Conservation (phyloP, 2,113 vertebrate genomes). For the Eulemur rufifrons region DNA sequence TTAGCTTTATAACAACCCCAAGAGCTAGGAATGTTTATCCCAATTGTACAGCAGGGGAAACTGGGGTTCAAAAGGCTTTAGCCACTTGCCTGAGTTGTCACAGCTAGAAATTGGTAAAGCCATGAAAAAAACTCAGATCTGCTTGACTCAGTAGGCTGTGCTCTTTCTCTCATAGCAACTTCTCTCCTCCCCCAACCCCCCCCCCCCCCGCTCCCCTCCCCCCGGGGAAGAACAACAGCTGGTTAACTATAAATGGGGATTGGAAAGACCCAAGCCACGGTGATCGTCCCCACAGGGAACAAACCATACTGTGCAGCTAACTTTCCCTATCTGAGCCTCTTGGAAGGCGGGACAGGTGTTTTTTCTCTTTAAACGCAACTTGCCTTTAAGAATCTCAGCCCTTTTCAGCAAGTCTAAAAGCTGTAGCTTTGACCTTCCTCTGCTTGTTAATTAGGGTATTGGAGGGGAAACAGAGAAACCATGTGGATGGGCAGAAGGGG, state of each 20-base stretch:
- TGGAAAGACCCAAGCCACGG: background rate
- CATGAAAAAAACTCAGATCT: background rate
- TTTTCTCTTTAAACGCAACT: background rate
- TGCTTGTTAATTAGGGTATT: slow-evolving; percentile 31
- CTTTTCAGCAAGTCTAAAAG: background rate
- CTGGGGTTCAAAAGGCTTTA: background rate
- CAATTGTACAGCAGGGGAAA: background rate
- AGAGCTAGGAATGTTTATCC: background rate
- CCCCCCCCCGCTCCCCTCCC: background rate
- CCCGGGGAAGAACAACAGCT: background rate
- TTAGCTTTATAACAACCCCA: background rate
- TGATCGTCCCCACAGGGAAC: background rate
- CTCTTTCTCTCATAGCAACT: background rate
- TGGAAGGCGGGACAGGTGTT: background rate
- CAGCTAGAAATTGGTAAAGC: background rate
- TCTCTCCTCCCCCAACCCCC: background rate
- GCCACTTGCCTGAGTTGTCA: background rate
- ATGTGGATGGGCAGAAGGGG: background rate
- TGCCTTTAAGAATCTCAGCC: background rate
- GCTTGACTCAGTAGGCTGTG: background rate
- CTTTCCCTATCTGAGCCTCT: background rate
- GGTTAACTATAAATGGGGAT: background rate
- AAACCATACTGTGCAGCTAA: background rate
- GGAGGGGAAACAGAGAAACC: background rate
- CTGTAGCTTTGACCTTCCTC: background rate